Conservation (phyloP, 2,888 invertebrate genomes). For the Melangyna quadrimaculata region DNA sequence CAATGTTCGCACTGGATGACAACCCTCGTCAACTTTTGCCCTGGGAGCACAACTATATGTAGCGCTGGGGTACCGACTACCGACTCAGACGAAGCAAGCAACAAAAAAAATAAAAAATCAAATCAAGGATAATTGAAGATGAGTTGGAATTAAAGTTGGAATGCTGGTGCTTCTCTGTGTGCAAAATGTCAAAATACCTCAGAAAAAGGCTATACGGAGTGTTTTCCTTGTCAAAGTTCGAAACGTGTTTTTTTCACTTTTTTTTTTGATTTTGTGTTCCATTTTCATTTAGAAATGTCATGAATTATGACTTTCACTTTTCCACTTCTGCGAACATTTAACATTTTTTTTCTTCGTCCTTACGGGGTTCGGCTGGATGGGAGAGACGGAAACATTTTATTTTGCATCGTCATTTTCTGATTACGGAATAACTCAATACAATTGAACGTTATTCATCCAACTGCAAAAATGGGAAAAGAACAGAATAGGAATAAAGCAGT, state of each 20-base stretch:
- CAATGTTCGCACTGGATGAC: conserved; percentile 31
- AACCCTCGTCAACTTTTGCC: conserved; percentile 51
- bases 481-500: not conserved
- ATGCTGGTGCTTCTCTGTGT: conserved; percentile 1
- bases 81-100: not conserved
- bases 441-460: conserved; percentile 62
- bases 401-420: conserved; percentile 65
- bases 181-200: conserved; percentile 59
- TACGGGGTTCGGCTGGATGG: not conserved
- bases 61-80: not conserved
- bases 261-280: conserved; percentile 14
- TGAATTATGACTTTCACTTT: conserved; percentile 70
- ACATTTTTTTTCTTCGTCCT: conserved; percentile 37
- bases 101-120: conserved; percentile 46
- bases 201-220: conserved; percentile 41
- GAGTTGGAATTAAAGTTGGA: conserved; percentile 67
- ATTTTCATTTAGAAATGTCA: conserved; percentile 56
- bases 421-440: conserved; percentile 70
- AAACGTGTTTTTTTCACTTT: not conserved
- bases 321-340: conserved; percentile 42
- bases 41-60: not conserved
- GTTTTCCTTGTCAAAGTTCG: conserved; percentile 24
- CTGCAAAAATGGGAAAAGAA: not conserved
- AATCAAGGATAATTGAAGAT: conserved; percentile 72
- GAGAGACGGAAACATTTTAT: not conserved